Base-by-base conservation (phyloP, 2,113 vertebrate species). In the Neolamprologus falcicula region DNA sequence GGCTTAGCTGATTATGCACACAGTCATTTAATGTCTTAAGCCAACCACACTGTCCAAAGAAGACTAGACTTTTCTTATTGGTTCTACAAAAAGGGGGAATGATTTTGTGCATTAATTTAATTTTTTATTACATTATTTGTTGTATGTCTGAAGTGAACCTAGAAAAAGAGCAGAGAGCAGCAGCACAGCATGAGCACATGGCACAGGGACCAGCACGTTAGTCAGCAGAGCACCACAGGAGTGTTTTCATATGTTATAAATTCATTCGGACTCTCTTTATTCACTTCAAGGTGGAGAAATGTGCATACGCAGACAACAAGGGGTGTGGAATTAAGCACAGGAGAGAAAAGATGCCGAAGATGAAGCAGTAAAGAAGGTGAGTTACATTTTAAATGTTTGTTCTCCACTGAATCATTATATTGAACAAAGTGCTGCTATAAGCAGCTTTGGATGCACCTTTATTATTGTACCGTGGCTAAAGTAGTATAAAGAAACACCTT, bases 341-440 rank as follows among this genome's bases (percentile, higher is more conserved):
- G 80, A 83, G 61, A 86, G 85, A 90, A 76, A 93, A 73, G 28
- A 94, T 92, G 94, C 61, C 76, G 7, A 93, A 90, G 85, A 92
- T 93, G 91, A 93, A 86, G 91, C 94, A 83, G 16, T 95, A 94
- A 94, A 91, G 54, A 82, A 82, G 91, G 95, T 96, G 81, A 94
- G 95, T 91, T 76, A 24, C 63, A 47, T 45, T 11, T 13, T 55
- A 19, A 63, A 14, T 66, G 57, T 10, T 24, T 63, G 37, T 37
- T 53, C 54, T 61, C 55, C 37, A 17, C 26, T 45, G 14, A 52
- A 80, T 89, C 24, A 53, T 82, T 84, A 83, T 50, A 35, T 40
- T 26, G 8, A 21, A 26, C 16, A 66, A 54, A 68, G 21, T 42
- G 61, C 24, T 14, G 53, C 16, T 61, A 24, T 71, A 76, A 37